A percentile compares a stretch with the other conserved stretches of the same genome.
Evolutionary conservation across 2,797 vertebrate genomes (phyloP).

Genomic region (Trematomus bernacchii): DNA sequence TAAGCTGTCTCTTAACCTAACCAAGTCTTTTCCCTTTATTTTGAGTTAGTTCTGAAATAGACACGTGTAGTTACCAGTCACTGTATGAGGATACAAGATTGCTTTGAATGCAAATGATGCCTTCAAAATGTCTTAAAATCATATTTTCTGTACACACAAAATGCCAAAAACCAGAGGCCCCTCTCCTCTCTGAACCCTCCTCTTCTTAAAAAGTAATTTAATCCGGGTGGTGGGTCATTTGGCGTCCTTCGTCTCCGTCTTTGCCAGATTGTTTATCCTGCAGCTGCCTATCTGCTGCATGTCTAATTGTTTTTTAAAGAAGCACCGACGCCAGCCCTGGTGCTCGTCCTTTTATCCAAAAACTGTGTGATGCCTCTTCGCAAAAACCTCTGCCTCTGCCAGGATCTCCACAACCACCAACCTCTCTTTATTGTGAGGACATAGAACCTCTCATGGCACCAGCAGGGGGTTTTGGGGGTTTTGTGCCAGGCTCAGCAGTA

Average conservation of each 20-base stretch:
- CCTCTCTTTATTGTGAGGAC: constrained; percentile 38
- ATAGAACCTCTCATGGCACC: constrained; percentile 28
- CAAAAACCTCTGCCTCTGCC: constrained; percentile 67
- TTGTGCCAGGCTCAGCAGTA: constrained; percentile 60
- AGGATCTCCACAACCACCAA: constrained; percentile 68
- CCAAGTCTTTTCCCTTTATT: no score
- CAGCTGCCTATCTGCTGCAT: constrained; percentile 51
- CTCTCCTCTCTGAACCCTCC: no score
- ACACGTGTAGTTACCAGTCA: no score
- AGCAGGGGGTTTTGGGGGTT: constrained; percentile 9
- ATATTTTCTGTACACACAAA: no score
- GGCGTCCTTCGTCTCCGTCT: constrained; percentile 23
- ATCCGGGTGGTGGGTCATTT: constrained; percentile 30
- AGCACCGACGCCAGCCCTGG: constrained; percentile 45
- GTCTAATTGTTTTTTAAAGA: constrained; percentile 70
- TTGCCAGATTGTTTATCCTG: constrained; percentile 36
- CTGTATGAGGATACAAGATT: no score
- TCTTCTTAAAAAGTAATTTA: not conserved
- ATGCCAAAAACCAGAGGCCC: no score
- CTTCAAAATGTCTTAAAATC: no score
- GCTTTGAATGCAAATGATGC: no score
- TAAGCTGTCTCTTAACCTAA: no score
- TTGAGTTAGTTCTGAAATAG: no score
- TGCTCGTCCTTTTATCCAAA: constrained; percentile 53
- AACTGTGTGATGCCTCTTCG: constrained; percentile 55